A percentile compares a stretch with the other conserved stretches of the same genome.
phyloP scores from a whole-genome alignment of 2,888 invertebrate species.

The Limenitis camilla region DNA sequence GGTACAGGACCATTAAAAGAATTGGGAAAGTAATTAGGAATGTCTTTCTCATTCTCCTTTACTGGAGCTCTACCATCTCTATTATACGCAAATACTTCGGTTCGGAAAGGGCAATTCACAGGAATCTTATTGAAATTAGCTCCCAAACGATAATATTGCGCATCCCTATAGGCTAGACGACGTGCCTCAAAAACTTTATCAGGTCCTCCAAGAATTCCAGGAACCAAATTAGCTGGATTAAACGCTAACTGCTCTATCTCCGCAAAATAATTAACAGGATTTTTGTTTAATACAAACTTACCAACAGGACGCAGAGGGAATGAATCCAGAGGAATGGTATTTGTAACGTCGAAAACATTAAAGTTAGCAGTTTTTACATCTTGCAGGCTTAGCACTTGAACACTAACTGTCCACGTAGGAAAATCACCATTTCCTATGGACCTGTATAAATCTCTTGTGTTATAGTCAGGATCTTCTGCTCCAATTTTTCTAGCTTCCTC shows the following conservation, averaged over 20 bases:
- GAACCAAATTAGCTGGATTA: conserved; percentile 88
- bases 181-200: conserved; percentile 92
- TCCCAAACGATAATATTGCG: conserved; percentile 88
- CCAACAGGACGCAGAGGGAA: conserved; percentile 90
- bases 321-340: conserved; percentile 84
- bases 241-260: conserved; percentile 94
- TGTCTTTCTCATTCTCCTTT: conserved; percentile 86
- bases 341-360: conserved; percentile 94
- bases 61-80: conserved; percentile 87
- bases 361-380: conserved; percentile 83
- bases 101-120: conserved; percentile 91
- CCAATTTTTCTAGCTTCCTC: conserved; percentile 78
- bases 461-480: conserved; percentile 87
- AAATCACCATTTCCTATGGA: conserved; percentile 82
- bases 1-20: conserved; percentile 89
- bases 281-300: conserved; percentile 85
- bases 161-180: conserved; percentile 89
- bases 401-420: conserved; percentile 83
- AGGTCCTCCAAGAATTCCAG: conserved; percentile 91
- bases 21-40: conserved; percentile 96
- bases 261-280: conserved; percentile 91
- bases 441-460: conserved; percentile 88
- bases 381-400: conserved; percentile 87
- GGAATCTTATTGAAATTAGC: conserved; percentile 91
- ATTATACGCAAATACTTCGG: conserved; percentile 81